Conservation (phyloP, 2,797 vertebrate genomes). For the Novumbra hubbsi region DNA sequence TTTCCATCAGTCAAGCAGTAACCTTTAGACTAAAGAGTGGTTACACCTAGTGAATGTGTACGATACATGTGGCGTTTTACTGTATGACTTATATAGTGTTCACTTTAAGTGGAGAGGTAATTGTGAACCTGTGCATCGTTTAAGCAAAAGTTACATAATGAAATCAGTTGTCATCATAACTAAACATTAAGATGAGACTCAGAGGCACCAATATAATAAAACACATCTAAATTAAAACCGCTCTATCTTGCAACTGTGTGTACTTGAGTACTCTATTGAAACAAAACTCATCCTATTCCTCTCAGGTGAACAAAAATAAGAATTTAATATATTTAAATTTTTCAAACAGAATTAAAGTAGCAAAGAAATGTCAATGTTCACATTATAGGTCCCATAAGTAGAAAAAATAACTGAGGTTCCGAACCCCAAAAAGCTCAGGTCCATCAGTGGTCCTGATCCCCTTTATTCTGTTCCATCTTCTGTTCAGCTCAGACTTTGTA, state of each 20-base stretch:
- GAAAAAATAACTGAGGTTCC: slow-evolving; percentile 56
- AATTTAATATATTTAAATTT: slow-evolving; percentile 18
- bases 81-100: slow-evolving; percentile 32
- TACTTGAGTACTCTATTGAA: slow-evolving; percentile 22
- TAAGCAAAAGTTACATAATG: slow-evolving; percentile 19
- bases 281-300: slow-evolving; percentile 26
- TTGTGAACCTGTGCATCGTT: slow-evolving; percentile 36
- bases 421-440: slow-evolving; percentile 51
- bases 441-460: slow-evolving; percentile 70
- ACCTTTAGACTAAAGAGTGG: slow-evolving; percentile 13
- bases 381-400: slow-evolving; percentile 42
- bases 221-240: slow-evolving; percentile 42
- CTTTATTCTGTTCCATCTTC: slow-evolving; percentile 20
- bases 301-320: slow-evolving; percentile 26
- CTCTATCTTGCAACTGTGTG: slow-evolving; percentile 30
- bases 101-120: slow-evolving; percentile 31
- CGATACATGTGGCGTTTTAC: slow-evolving; percentile 19
- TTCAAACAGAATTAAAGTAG: not conserved
- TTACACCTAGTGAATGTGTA: not conserved
- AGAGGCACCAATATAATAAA: slow-evolving; percentile 28
- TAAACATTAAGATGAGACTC: slow-evolving; percentile 29
- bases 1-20: too few relatives aligned
- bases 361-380: slow-evolving; percentile 43
- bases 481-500: slow-evolving; percentile 72
- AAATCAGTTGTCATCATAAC: slow-evolving; percentile 18